Conservation (phyloP, 2,113 vertebrate genomes). For the Saimiri boliviensis region DNA sequence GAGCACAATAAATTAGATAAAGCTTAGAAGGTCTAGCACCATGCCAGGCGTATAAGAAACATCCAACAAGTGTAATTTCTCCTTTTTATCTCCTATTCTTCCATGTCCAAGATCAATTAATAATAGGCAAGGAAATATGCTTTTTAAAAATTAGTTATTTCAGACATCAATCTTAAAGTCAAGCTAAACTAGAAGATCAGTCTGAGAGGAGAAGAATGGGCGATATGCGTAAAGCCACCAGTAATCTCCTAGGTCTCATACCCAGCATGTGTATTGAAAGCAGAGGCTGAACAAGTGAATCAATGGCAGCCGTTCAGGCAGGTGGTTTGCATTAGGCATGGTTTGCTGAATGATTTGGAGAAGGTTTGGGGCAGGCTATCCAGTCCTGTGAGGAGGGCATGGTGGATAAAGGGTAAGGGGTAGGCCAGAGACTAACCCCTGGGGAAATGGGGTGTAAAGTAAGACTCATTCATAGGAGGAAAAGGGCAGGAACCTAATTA, state of each 20-base stretch:
- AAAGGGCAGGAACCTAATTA: neutral
- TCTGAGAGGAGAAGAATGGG: neutral
- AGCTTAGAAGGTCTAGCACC: neutral
- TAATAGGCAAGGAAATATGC: neutral
- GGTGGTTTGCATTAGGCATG: neutral
- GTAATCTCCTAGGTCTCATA: neutral
- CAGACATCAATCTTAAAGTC: neutral
- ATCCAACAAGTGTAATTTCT: neutral
- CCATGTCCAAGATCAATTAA: neutral
- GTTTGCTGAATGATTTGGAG: neutral
- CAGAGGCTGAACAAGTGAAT: neutral
- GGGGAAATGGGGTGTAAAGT: neutral
- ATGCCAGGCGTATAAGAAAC: neutral
- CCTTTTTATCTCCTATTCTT: neutral
- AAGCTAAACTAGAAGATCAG: neutral
- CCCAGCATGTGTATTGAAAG: neutral
- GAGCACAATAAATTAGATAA: neutral
- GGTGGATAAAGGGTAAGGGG: neutral
- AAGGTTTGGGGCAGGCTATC: neutral
- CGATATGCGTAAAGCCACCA: neutral
- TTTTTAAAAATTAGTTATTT: neutral
- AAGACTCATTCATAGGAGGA: neutral
- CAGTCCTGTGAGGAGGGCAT: too few relatives aligned
- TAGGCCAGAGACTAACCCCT: neutral
- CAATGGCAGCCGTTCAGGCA: rapidly evolving